Evolutionary conservation across 1,140 invertebrate species (phyloP).

Genomic region (Phymorhynchus buccinoides): DNA sequence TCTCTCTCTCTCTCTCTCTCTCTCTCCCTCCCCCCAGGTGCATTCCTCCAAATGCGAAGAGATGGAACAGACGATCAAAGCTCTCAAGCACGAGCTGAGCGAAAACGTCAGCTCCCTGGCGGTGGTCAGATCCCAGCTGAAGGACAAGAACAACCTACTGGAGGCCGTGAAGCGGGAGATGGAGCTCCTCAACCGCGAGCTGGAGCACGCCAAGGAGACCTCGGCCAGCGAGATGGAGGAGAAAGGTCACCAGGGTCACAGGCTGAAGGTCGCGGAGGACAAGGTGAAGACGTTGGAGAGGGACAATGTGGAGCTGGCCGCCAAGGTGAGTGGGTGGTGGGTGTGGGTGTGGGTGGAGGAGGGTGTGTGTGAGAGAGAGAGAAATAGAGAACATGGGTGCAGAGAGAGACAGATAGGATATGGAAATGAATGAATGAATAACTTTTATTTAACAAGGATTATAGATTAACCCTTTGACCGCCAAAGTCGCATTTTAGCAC

Average conservation of each 20-base stretch:
- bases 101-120: conserved; percentile 25
- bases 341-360: background rate
- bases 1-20: too few relatives aligned
- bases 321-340: conserved; percentile 55
- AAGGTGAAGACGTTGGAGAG: conserved; percentile 61
- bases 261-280: conserved; percentile 58
- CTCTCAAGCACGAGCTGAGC: conserved; percentile 31
- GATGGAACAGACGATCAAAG: conserved; percentile 21
- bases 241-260: conserved; percentile 59
- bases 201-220: conserved; percentile 55
- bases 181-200: conserved; percentile 53
- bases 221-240: conserved; percentile 53
- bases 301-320: conserved; percentile 66
- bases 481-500: too few relatives aligned
- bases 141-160: conserved; percentile 43
- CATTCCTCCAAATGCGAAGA: conserved; percentile 30
- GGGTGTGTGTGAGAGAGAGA: too few relatives aligned
- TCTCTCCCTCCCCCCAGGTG: too few relatives aligned
- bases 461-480: too few relatives aligned
- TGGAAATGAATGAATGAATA: too few relatives aligned
- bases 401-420: too few relatives aligned
- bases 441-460: too few relatives aligned
- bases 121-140: conserved; percentile 33
- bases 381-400: too few relatives aligned
- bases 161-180: conserved; percentile 40